Evolutionary conservation across 2,113 vertebrate genomes (phyloP), one percentile per base, ranked within the genome.

Genomic region (Stictonetta naevosa): DNA sequence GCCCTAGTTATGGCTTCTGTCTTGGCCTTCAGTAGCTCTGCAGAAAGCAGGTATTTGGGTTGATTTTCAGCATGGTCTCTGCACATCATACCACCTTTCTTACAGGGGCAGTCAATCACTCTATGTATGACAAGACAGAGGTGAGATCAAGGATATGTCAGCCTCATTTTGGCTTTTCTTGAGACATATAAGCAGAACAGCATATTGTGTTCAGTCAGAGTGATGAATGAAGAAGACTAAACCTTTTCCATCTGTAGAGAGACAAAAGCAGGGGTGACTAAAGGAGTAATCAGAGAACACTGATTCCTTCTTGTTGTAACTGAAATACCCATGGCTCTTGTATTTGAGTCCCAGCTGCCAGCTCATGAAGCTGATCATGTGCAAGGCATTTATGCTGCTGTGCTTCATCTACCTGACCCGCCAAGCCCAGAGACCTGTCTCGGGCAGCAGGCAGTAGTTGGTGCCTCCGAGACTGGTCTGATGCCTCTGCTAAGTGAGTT

Each of bases 31-130:
- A 38, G 28, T 12, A 91, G 19, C n/a, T 87, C 52, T 91, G 20
- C 74, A 87, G 62, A 79, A 89, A 75, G 25, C 11, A 33, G 17
- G 55, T 3, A 29, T 56, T 68, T 67, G 56, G 71, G 62, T 59
- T 67, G 62, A 78, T 78, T 78, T 76, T 80, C 84, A 87, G n/a
- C 56, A n/a, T 3, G 3, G 13, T 86, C 36, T 81, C 46, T 86
- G n/a, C 0, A 0, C 4, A 59, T 16, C 59, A 2, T n/a, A 12
- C 36, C 16, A 58, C 33, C 17, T 40, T 64, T 40, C 62, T 28
- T 40, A 40, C 17, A 29, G 10, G 29, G 31, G 56, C 62, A 63
- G 11, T 28, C 11, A 29, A 18, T 64, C 62, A 19, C 25, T 40
- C 62, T 40, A 13, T 10, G 13, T 64, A 64, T 40, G 16, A 64